Conservation (phyloP, 92 coral and sea anemone species). For the Heteractis magnifica region DNA sequence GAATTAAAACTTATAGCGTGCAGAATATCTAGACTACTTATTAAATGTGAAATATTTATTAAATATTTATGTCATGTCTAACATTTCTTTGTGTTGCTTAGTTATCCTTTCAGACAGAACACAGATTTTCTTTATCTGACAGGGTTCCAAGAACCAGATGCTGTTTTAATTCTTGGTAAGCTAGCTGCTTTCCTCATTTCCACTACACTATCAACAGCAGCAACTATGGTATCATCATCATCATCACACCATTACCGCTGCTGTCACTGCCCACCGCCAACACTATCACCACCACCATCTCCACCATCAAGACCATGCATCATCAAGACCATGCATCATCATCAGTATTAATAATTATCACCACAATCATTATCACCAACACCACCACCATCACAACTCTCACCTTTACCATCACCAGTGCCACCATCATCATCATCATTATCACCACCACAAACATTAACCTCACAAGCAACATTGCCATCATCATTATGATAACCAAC, state of each 20-base stretch:
- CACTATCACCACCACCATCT: neutral
- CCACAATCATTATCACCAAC: neutral
- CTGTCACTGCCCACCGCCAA: neutral
- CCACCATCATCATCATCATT: neutral
- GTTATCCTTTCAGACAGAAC: conserved; percentile 92
- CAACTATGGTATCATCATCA: neutral
- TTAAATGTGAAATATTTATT: neutral
- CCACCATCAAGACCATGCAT: neutral
- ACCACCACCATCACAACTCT: neutral
- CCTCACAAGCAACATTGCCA: neutral
- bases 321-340: neutral
- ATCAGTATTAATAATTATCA: neutral
- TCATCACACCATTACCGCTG: neutral
- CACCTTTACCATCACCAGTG: neutral
- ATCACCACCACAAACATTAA: neutral
- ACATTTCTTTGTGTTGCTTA: conserved; percentile 22
- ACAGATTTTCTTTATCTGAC: conserved; percentile 92
- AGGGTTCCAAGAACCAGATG: conserved; percentile 95
- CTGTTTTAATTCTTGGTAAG: conserved; percentile 86
- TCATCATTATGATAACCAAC: neutral
- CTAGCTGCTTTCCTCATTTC: neutral
- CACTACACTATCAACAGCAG: neutral
- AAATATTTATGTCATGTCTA: neutral
- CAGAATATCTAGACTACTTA: too few species aligned
- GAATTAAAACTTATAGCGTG: too few species aligned